Conservation (phyloP, 2,888 invertebrate species). For the Philonicus albiceps region DNA sequence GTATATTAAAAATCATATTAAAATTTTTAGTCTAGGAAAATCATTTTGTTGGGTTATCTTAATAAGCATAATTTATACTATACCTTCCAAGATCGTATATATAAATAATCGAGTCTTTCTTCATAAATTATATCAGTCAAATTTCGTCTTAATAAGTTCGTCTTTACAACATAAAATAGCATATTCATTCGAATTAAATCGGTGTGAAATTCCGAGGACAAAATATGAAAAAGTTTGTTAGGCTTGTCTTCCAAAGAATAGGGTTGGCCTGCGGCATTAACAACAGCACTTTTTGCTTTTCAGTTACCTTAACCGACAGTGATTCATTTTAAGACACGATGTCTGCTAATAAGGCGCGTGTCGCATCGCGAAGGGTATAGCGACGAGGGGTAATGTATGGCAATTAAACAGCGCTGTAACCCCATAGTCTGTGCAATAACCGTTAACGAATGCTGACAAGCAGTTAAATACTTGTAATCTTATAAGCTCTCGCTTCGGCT, state of each 20-base stretch:
- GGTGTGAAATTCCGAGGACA: not conserved
- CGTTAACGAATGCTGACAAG: not conserved
- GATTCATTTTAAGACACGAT: not conserved
- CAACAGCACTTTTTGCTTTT: not conserved
- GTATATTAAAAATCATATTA: too few species aligned
- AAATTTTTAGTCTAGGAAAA: too few species aligned
- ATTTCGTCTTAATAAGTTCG: not conserved
- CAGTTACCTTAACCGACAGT: not conserved
- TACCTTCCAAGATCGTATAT: too few species aligned
- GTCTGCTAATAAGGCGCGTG: not conserved
- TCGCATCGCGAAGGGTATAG: not conserved
- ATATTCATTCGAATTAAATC: not conserved
- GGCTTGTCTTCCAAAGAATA: not conserved
- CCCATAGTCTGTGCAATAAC: not conserved
- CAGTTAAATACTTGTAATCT: slow-evolving; percentile 26
- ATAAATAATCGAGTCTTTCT: too few species aligned
- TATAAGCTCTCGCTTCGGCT: not conserved
- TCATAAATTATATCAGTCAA: not conserved
- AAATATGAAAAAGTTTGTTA: not conserved
- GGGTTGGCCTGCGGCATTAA: not conserved
- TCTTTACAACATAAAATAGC: not conserved
- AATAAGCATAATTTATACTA: too few species aligned
- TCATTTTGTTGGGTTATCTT: too few species aligned
- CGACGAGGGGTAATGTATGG: not conserved
- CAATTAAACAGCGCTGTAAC: not conserved